Evolutionary conservation across 2,797 vertebrate species (phyloP), one percentile per base, ranked within the genome.

Genomic region (Scyliorhinus canicula): DNA sequence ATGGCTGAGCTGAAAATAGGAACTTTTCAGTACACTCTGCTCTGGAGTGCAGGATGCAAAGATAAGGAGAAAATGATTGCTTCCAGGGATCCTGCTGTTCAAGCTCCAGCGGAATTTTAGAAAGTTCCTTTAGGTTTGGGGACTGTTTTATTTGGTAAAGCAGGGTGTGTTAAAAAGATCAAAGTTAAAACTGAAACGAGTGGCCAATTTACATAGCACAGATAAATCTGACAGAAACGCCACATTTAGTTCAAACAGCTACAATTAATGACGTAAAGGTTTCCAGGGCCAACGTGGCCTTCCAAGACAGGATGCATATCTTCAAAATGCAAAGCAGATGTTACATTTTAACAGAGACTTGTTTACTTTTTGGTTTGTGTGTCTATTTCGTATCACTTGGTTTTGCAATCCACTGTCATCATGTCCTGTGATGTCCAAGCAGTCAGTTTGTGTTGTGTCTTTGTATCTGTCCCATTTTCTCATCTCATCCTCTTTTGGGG

Each of bases 291-390:
- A 96, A 96, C 96, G 96, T 97, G 97, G 97, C 97, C 97, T 97
- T 96, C 96, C 96, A 96, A 96, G 97, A 96, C 97, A 96, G 96
- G 96, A 97, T 97, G 97, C 98, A 98, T 98, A 97, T 95, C 95
- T 96, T 19, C 95, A 85, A 60, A 97, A 98, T 98, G 97, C 96
- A 97, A 98, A 98, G 97, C 98, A 98, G 98, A 98, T 98, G 98
- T 98, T 96, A 97, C 97, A 97, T 96, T 97, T 74, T 96, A 97
- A 97, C 96, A 97, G 97, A 97, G 97, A 97, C 97, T 96, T 97
- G 96, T 95, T 90, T 90, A 57, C 50, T 55, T 35, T 88, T 52
- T 52, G 9, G 26, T 57, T 55, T 88, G 28, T 88, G 52, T 88
- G 35, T 90, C 88, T 65, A 40, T 90, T 90, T 90, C 55, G 19